Base-by-base conservation (phyloP, 2,113 vertebrate species). In the Periophthalmodon schlosseri region DNA sequence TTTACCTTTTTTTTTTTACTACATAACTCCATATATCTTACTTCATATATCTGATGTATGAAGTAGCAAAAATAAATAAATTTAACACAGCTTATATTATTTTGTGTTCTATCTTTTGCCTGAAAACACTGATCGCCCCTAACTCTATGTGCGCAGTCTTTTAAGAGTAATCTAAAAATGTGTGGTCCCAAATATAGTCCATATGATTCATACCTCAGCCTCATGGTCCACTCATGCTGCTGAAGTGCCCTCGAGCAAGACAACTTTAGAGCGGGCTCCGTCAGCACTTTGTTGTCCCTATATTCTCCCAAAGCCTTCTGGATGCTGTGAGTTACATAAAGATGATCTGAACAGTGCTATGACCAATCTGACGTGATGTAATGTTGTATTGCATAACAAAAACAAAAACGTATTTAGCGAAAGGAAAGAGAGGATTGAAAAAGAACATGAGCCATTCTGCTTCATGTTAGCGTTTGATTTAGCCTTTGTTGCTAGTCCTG, bases 201-300 rank as follows among this genome's bases (percentile, higher is more conserved):
- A 39, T 65, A 39, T 73, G 74, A 78, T 23, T 79, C 72, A 69
- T 24, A 4, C 20, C 72, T 50, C 7, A 21, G 57, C 70, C 68
- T 28, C 60, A 58, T 28, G 49, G 72, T 76, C 73, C 61, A 46
- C 54, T 65, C 21, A 64, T 44, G 5, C 57, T 50, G 65, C 52
- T 47, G 66, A 73, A 67, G 58, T 75, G 69, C 74, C 76, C 72
- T 52, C 44, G 34, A 77, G 76, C 76, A 20, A 60, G 46, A 49
- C 11, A 20, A 70, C 33, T 46, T 69, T 49, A 65, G 61, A 46
- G 14, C 64, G 21, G 13, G 68, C 58, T 36, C 21, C 16, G n/a
- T 68, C 72, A 14, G 74, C 71, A 64, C 44, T 39, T 61, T 73
- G 24, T 33, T 50, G 50, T 66, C 33, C 58, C 18, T 52, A 34